Evolutionary conservation across 2,113 vertebrate genomes (phyloP).

Genomic region (Pseudorhombus dupliciocellatus): DNA sequence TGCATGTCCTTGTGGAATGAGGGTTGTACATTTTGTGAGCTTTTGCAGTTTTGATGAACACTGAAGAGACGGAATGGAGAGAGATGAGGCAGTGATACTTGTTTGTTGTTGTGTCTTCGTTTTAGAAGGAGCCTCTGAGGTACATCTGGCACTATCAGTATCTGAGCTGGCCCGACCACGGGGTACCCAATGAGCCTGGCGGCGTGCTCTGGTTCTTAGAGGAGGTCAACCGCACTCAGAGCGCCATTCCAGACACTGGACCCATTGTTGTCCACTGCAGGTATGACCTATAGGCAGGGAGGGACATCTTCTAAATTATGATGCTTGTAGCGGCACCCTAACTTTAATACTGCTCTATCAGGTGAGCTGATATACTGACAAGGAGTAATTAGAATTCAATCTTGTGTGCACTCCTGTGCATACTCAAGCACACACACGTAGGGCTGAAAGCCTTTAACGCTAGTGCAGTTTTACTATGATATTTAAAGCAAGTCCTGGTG

Average conservation of each 20-base stretch:
- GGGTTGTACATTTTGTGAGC: too few species aligned
- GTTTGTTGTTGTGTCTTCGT: neutral
- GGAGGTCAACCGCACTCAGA: slow-evolving; percentile 86
- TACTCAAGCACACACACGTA: too few species aligned
- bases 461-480: neutral
- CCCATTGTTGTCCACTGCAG: slow-evolving; percentile 89
- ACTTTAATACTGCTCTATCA: neutral
- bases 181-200: slow-evolving; percentile 87
- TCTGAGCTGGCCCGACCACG: slow-evolving; percentile 90
- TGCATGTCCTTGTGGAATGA: neutral
- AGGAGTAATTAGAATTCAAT: too few species aligned
- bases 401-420: too few species aligned
- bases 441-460: neutral
- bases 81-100: neutral
- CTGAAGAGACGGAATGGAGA: too few species aligned
- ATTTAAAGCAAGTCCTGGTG: neutral
- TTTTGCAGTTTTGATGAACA: too few species aligned
- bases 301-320: neutral
- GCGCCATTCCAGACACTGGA: slow-evolving; percentile 80
- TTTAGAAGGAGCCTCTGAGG: slow-evolving; percentile 80
- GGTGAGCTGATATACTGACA: neutral
- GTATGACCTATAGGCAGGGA: slow-evolving; percentile 53
- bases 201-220: slow-evolving; percentile 88
- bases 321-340: neutral
- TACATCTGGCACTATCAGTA: slow-evolving; percentile 90